These are phyloP conservation scores for Tachyglossus aculeatus DNA, from an alignment of 2,797 vertebrate species.

Conservation along the genomic window DNA sequence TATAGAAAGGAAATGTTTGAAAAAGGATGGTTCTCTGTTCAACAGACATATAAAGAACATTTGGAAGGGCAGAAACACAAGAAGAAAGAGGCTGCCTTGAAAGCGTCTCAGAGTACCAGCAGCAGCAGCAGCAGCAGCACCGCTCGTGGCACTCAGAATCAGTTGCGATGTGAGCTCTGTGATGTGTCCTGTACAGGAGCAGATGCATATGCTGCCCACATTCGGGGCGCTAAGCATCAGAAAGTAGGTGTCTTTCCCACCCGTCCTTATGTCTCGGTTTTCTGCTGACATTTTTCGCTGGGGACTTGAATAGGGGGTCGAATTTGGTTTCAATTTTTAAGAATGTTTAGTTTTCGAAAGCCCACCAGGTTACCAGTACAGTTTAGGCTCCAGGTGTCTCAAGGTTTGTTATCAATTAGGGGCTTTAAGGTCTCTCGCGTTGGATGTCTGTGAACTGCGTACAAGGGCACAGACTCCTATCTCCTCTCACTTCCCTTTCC, in stretches of 20 bases:
- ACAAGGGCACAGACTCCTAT: no score
- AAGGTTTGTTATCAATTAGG: no score
- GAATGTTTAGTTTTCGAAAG: no score
- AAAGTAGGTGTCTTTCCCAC: constrained; percentile 81
- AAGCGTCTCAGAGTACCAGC: constrained; percentile 88
- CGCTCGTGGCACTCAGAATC: constrained; percentile 91
- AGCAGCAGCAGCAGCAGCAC: constrained; percentile 77
- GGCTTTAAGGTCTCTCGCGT: no score
- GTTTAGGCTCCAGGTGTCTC: no score
- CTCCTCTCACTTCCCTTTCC: no score
- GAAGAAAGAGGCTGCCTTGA: constrained; percentile 94
- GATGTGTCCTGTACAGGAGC: constrained; percentile 96
- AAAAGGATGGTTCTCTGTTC: constrained; percentile 48
- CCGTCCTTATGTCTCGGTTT: constrained; percentile 34
- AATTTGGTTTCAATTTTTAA: constrained; percentile 28
- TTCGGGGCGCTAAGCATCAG: constrained; percentile 97
- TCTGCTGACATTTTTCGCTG: not conserved
- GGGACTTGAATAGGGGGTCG: not conserved
- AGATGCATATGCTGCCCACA: constrained; percentile 95
- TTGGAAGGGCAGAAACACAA: constrained; percentile 98
- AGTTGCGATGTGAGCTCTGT: constrained; percentile 95
- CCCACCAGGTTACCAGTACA: no score
- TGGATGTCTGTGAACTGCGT: no score
- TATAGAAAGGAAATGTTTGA: constrained; percentile 19
- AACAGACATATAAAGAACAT: constrained; percentile 96